Conservation (phyloP, 2,797 vertebrate genomes). For the Syndactyla subalaris region DNA sequence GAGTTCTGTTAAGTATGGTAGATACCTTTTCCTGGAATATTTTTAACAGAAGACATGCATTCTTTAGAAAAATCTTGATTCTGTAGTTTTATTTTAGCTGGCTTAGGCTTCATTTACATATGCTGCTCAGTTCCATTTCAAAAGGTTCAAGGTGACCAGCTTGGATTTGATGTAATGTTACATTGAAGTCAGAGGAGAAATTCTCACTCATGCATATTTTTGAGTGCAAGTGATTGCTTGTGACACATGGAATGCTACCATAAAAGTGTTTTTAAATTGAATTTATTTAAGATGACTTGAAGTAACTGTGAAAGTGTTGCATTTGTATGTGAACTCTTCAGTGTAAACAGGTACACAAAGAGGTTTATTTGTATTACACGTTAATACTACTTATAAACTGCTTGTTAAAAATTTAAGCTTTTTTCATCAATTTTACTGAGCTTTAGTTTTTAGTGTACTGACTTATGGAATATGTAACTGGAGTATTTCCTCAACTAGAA, state of each 20-base stretch:
- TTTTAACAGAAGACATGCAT: neutral
- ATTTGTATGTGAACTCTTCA: constrained; percentile 65
- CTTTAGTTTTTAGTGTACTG: constrained; percentile 50
- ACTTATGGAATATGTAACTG: neutral
- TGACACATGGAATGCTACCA: constrained; percentile 60
- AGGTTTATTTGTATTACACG: constrained; percentile 36
- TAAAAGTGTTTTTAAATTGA: constrained; percentile 65
- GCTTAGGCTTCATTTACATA: neutral
- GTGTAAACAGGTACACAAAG: constrained; percentile 51
- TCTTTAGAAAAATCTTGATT: neutral
- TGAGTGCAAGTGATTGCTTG: constrained; percentile 51
- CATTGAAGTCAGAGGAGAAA: neutral
- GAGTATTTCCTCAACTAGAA: neutral
- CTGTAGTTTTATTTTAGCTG: neutral
- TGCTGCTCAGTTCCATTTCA: neutral
- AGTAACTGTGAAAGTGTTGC: constrained; percentile 76
- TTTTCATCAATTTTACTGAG: constrained; percentile 52
- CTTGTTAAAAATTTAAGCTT: constrained; percentile 62
- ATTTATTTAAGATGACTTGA: constrained; percentile 73
- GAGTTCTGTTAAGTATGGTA: neutral
- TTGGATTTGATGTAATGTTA: neutral
- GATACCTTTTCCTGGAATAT: neutral
- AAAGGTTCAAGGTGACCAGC: constrained; percentile 1
- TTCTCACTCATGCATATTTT: neutral
- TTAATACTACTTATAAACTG: constrained; percentile 54